A percentile compares a stretch with the other conserved stretches of the same genome.
Evolutionary conservation across 2,888 invertebrate species (phyloP).

Genomic region (Pseudococcus viburni): DNA sequence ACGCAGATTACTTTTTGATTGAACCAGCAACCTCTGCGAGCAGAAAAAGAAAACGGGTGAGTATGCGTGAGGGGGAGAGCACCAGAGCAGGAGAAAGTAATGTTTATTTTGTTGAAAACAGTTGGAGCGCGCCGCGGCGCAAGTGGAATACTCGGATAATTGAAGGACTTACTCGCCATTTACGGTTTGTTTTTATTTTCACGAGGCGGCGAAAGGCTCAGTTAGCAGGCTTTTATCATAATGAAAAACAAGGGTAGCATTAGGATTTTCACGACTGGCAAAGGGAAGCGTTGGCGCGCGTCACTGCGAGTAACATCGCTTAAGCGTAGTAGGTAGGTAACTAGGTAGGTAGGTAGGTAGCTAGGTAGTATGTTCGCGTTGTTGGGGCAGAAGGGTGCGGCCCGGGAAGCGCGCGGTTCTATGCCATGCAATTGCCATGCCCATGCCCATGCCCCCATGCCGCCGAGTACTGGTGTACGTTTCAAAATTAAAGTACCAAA

Average conservation of each 20-base stretch:
- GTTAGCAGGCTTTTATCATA: conserved; percentile 7
- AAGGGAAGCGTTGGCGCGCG: not conserved
- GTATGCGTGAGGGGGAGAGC: no score
- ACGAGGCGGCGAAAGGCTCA: not conserved
- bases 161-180: not conserved
- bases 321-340: not conserved
- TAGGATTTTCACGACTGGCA: not conserved
- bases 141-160: not conserved
- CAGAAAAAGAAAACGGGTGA: no score
- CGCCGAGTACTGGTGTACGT: not conserved
- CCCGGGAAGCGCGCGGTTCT: not conserved
- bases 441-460: not conserved
- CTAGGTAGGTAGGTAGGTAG: no score
- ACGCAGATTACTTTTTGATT: no score
- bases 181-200: conserved; percentile 16
- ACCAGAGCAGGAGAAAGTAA: no score
- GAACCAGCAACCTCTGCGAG: no score
- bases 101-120: no score
- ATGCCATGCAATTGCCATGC: not conserved
- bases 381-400: no score
- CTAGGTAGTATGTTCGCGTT: no score
- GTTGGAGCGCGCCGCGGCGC: no score
- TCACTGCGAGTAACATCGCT: not conserved
- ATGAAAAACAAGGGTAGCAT: not conserved
- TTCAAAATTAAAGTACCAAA: no score